Evolutionary conservation across 2,113 vertebrate genomes (phyloP), one percentile per base, ranked within the genome.

Genomic region (Nanorana parkeri): DNA sequence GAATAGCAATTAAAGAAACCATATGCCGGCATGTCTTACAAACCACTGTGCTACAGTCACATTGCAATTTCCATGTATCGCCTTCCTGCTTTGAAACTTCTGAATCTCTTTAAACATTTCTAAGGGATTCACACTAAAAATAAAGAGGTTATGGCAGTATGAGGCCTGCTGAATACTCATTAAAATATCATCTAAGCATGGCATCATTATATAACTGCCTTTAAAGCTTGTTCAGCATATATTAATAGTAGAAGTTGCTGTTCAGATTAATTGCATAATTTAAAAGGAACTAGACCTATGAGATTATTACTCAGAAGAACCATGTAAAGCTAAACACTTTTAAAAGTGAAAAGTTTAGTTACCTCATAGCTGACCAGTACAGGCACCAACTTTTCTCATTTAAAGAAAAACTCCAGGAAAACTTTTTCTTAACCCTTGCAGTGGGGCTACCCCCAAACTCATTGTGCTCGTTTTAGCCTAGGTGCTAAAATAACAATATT

Each of bases 121-220:
- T 69, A 80, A 69, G 77, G 55, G 3, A 60, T 69, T 69, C 19
- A 60, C 19, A 68, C 20, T 19, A 69, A n/a, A 69, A 69, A 68
- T 55, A n/a, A 56, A 78, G 20, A 26, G 63, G 19, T 78, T 55
- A 13, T 80, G 66, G 66, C 77, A 80, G 77, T 61, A 24, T 60
- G 66, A 69, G 66, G 77, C 60, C 41, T 79, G 65, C 60, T 61
- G 54, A 69, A 21, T 20, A 24, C n/a, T 69, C 52, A 80, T 69
- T 80, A 80, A 80, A 78, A 80, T 69, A 60, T 69, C 56, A 68
- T 69, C 54, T 69, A 60, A 80, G 77, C 68, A 67, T 21, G 5
- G 2, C 20, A 56, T 69, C n/a, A 66, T 56, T 68, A 69, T 47
- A 24, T 20, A 78, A 60, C 66, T 19, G 17, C 17, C 77, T 80